Evolutionary conservation across 2,888 invertebrate genomes (phyloP), one percentile per base, ranked within the genome.

Genomic region (Tinea trinotella): DNA sequence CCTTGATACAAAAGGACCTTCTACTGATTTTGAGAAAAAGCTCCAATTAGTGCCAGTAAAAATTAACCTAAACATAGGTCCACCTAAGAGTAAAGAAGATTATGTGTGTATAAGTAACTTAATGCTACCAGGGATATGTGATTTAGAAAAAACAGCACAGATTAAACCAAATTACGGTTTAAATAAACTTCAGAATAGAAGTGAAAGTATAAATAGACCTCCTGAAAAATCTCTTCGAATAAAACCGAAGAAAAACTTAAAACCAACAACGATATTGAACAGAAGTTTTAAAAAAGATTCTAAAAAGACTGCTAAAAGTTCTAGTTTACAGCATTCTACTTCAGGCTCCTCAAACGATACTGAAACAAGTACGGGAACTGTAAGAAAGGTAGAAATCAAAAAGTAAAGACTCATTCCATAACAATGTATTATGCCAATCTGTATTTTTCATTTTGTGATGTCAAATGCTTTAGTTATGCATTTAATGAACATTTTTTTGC

Each of bases 321-420:
- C 71, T 56, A 74, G 73, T 60, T 67, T 79, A 60, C 84, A 86
- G 64, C 80, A 87, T 71, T 88, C 89, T 7, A 88, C 86, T 66
- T 89, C 89, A 6, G 89, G 89, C 57, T 90, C 87, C 6, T 87
- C 90, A 0, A 88, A 88, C 63, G 87, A 87, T 57, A 87, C 87
- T 35, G 86, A 84, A 70, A 71, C 79, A 4, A 87, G 86, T 65
- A 86, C 85, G 7, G 86, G 81, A 0, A 87, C 87, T 24, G 86
- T 87, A 0, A 81, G 70, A 61, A 77, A 74, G 63, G 68, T 81
- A 13, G 34, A 35, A 35, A 15, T 15, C 6, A 50, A 50, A 12
- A 50, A 24, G 13, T 7, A 48, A 40, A 4, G 13, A 13, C 40
- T 13, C 49, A 49, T 22, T 49, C 24, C 20, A 49, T 18, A 49